Evolutionary conservation across 2,888 invertebrate species (phyloP).

Genomic region (Phortica okadai): DNA sequence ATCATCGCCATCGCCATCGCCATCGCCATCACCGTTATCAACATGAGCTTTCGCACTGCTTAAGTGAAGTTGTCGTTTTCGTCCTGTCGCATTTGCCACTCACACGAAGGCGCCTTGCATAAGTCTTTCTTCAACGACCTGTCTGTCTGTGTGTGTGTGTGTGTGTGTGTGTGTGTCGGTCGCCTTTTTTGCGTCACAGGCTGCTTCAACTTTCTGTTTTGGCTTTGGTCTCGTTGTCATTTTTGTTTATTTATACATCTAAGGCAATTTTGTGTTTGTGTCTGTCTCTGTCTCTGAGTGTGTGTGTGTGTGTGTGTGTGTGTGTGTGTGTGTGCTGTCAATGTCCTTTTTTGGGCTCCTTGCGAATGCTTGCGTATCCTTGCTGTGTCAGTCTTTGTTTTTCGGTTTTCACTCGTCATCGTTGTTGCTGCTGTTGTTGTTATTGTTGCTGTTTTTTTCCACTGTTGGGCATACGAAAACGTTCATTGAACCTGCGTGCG

Average conservation of each 20-base stretch:
- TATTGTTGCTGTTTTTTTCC: not conserved
- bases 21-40: not conserved
- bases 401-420: constrained; percentile 7
- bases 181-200: not conserved
- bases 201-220: not conserved
- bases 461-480: constrained; percentile 20
- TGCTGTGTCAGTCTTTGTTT: constrained; percentile 20
- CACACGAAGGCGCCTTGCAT: too few species aligned
- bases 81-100: not conserved
- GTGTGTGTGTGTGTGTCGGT: not conserved
- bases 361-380: not conserved
- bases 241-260: constrained; percentile 24
- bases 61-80: not conserved
- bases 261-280: constrained; percentile 29
- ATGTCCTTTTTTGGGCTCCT: constrained; percentile 21
- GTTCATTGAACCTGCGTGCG: constrained; percentile 22
- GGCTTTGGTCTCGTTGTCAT: not conserved
- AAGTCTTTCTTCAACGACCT: too few species aligned
- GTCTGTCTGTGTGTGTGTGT: too few species aligned
- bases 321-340: constrained; percentile 1
- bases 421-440: not conserved
- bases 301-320: not conserved
- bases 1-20: constrained; percentile 3
- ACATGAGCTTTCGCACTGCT: not conserved
- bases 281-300: not conserved